Base-by-base conservation (phyloP, 2,797 vertebrate genomes). In the Sebastes trivittatus region DNA sequence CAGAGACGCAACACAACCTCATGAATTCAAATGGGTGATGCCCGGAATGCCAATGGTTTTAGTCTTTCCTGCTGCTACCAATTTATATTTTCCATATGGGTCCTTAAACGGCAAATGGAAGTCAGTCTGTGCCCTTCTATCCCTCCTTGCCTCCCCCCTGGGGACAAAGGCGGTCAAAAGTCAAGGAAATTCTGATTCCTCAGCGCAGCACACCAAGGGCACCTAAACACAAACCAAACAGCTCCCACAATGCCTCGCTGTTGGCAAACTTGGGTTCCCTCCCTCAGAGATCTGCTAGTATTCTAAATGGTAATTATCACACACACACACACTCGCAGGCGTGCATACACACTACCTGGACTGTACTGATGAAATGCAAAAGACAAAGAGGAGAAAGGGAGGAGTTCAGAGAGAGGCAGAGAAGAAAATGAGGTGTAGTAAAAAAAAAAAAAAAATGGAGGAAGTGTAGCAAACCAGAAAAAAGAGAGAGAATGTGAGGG, bases 231-330 rank as follows among this genome's bases (percentile, higher is more conserved):
- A 94, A 94, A 93, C 94, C 93, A 93, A 93, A 93, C 93, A 94
- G 83, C 93, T 92, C 91, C 90, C 90, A 92, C 85, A 88, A 92
- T 90, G 92, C 90, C 75, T 87, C 71, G n/a, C 86, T 77, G 84
- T 91, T 90, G 89, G 93, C 92, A 95, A 95, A 95, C 93, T 93
- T 91, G 71, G 77, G 65, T 87, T 91, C 87, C 88, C 91, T 94
- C 93, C 92, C 90, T 92, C 84, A 89, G 94, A 95, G 93, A 95
- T 90, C 87, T 85, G 87, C 87, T 91, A 94, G 92, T 95, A 93
- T 95, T 96, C 95, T 95, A 96, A 96, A 96, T 95, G 94, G 93
- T 95, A 96, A 96, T 96, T 96, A 95, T 91, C 90, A 83, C 77
- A 78, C 74, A 78, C 67, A 77, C 23, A 77, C 23, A 77, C 54